phyloP scores from a whole-genome alignment of 2,113 vertebrate genomes.

The Alexandromys fortis region DNA sequence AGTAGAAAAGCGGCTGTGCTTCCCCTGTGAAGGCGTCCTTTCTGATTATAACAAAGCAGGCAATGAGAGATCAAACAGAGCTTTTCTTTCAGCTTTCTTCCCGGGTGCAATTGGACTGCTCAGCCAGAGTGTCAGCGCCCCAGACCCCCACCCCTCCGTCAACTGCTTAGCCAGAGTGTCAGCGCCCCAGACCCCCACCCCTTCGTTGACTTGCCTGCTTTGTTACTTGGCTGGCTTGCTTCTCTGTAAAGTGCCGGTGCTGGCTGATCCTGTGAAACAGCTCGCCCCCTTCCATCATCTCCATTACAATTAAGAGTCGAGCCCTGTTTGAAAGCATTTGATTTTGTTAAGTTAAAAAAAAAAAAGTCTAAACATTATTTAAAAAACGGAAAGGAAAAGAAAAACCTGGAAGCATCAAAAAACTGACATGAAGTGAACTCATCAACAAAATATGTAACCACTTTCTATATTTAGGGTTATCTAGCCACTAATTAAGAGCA shows the following conservation, averaged over 20 bases:
- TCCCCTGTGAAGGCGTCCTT: conserved; percentile 74
- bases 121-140: background rate
- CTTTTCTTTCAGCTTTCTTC: conserved; percentile 81
- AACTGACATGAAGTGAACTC: conserved; percentile 76
- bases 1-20: conserved; percentile 36
- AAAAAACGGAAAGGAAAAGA: background rate
- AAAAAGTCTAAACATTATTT: conserved; percentile 51
- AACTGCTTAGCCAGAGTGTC: conserved; percentile 61
- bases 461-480: conserved; percentile 4
- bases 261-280: conserved; percentile 99
- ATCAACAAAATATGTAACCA: conserved; percentile 54
- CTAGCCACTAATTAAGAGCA: conserved; percentile 31
- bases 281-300: conserved; percentile 99
- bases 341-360: conserved; percentile 82
- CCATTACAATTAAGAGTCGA: conserved; percentile 99
- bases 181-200: background rate
- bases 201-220: conserved; percentile 93
- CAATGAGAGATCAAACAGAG: conserved; percentile 86
- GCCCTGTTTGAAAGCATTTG: conserved; percentile 93
- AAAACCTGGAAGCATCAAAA: conserved; percentile 72
- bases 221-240: conserved; percentile 99
- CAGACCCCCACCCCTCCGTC: conserved; percentile 57
- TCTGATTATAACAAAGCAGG: conserved; percentile 90
- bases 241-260: conserved; percentile 99
- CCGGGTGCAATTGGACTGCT: conserved; percentile 78